phyloP scores from a whole-genome alignment of 2,888 invertebrate species.

The Cerastis leucographa region DNA sequence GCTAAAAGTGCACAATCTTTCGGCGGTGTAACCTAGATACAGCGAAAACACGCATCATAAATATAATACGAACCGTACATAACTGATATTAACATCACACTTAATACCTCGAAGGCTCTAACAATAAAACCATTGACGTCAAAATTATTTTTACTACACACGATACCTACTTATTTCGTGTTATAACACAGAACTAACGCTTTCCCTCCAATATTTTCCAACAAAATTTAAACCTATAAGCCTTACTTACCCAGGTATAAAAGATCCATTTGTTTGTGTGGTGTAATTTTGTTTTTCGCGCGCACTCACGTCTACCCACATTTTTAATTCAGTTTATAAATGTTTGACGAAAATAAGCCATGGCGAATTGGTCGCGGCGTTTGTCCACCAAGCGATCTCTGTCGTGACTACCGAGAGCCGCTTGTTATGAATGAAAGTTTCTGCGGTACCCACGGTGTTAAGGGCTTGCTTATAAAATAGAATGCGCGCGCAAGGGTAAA shows the following conservation, averaged over 20 bases:
- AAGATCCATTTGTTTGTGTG: constrained; percentile 91
- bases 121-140: constrained; percentile 41
- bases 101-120: constrained; percentile 9
- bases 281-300: constrained; percentile 91
- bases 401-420: constrained; percentile 79
- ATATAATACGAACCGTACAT: constrained; percentile 1
- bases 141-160: constrained; percentile 27
- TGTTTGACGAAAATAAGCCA: constrained; percentile 73
- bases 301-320: constrained; percentile 91
- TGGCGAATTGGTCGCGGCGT: constrained; percentile 74
- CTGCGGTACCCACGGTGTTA: constrained; percentile 59
- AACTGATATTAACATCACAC: constrained; percentile 18
- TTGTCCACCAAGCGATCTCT: constrained; percentile 77
- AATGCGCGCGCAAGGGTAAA: constrained; percentile 77
- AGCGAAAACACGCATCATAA: constrained; percentile 11
- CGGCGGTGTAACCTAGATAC: constrained; percentile 27
- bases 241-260: constrained; percentile 92
- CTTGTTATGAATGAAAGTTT: constrained; percentile 77
- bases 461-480: constrained; percentile 60
- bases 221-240: constrained; percentile 12
- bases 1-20: constrained; percentile 18
- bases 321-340: constrained; percentile 75
- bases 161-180: constrained; percentile 24
- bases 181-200: constrained; percentile 2
- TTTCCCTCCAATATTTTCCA: constrained; percentile 62